phyloP scores from a whole-genome alignment of 2,797 vertebrate species.

The Trichosurus vulpecula region DNA sequence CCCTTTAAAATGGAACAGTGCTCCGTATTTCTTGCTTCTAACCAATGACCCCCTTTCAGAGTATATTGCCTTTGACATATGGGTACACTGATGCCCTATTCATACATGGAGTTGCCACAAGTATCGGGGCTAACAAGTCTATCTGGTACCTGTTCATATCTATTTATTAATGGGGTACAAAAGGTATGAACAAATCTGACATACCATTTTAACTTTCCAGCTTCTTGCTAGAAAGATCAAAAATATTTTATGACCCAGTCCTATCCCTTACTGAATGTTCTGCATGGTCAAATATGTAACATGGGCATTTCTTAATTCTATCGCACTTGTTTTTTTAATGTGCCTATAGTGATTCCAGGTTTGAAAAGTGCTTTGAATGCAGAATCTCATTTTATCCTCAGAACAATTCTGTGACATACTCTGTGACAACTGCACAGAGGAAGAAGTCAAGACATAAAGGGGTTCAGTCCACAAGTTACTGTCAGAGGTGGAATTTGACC shows the following conservation, averaged over 20 bases:
- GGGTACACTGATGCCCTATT: neutral
- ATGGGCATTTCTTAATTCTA: neutral
- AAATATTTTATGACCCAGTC: neutral
- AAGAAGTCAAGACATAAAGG: slow-evolving; percentile 12
- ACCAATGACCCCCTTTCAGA: neutral
- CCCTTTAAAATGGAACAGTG: neutral
- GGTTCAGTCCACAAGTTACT: neutral
- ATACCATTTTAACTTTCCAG: neutral
- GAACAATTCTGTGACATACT: neutral
- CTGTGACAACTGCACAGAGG: neutral
- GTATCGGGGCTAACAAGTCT: neutral
- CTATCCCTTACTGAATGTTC: neutral
- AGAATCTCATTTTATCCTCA: slow-evolving; percentile 28
- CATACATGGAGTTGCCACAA: neutral
- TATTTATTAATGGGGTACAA: neutral
- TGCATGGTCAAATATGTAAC: neutral
- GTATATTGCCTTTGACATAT: neutral
- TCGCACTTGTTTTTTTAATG: neutral
- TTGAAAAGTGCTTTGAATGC: neutral
- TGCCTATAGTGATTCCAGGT: neutral
- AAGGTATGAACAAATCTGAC: neutral
- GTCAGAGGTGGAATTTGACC: slow-evolving; percentile 15
- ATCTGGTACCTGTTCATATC: neutral
- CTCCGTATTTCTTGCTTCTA: neutral
- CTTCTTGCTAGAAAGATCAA: neutral